These are phyloP conservation scores for Formica aserva DNA, from an alignment of 2,888 invertebrate species.

Conservation along the genomic window DNA sequence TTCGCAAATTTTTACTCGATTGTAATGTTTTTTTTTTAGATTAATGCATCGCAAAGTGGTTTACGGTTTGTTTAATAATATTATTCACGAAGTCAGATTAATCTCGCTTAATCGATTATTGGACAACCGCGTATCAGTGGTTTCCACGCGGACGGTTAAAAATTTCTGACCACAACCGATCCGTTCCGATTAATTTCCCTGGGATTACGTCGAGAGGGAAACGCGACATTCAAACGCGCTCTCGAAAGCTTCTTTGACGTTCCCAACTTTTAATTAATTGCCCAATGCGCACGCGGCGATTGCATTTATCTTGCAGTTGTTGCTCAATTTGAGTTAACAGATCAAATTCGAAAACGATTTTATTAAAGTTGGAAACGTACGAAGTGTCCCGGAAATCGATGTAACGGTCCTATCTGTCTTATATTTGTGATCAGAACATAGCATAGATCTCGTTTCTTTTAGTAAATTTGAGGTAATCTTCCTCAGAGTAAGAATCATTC, in stretches of 20 bases:
- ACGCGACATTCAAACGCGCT: background rate
- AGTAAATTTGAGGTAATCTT: background rate
- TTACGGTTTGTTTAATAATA: slow-evolving; percentile 42
- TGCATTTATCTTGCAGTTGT: background rate
- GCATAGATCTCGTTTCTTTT: background rate
- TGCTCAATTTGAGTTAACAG: background rate
- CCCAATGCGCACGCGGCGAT: background rate
- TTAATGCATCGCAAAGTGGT: background rate
- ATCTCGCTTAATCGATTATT: slow-evolving; percentile 45
- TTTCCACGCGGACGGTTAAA: slow-evolving; percentile 24
- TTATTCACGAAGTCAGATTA: slow-evolving; percentile 16
- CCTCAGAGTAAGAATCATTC: background rate
- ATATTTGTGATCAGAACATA: background rate
- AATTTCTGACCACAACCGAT: slow-evolving; percentile 36
- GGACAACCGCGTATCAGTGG: slow-evolving; percentile 39
- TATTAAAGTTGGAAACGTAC: background rate
- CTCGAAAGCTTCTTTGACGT: background rate
- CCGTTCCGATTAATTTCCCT: slow-evolving; percentile 48
- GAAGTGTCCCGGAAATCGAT: background rate
- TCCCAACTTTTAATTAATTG: slow-evolving; percentile 37
- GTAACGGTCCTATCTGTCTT: background rate
- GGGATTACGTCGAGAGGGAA: background rate
- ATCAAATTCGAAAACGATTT: background rate
- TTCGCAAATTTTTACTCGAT: slow-evolving; percentile 17
- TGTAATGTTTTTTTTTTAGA: background rate